Conservation (phyloP, 2,113 vertebrate genomes). For the Benitochromis conjunctus region DNA sequence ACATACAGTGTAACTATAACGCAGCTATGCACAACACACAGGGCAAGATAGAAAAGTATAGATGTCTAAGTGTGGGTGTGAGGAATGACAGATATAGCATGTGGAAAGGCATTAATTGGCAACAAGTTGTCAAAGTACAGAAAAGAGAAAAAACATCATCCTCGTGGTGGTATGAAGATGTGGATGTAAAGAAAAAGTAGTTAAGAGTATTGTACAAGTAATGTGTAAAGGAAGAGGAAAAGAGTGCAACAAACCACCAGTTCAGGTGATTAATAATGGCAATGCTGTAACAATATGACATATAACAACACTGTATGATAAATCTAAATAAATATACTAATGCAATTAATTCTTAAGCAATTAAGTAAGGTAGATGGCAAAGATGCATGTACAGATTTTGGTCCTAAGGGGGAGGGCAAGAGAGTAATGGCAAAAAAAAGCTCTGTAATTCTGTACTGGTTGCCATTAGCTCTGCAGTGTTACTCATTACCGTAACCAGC, state of each 20-base stretch:
- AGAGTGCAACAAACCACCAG: not conserved
- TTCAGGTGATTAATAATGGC: not conserved
- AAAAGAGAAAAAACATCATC: rapidly evolving
- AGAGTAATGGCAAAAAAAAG: not conserved
- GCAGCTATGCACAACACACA: rapidly evolving
- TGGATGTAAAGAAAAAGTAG: not conserved
- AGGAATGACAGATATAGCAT: not conserved
- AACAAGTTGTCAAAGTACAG: not conserved
- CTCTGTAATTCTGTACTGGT: not conserved
- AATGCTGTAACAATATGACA: not conserved
- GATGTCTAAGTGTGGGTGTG: not conserved
- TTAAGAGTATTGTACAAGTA: not conserved
- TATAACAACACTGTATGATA: not conserved
- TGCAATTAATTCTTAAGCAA: not conserved
- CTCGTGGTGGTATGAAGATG: not conserved
- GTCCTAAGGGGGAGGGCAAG: not conserved
- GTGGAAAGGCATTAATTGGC: not conserved
- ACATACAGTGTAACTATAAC: rapidly evolving
- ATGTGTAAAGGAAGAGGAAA: not conserved
- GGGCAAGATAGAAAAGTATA: not conserved
- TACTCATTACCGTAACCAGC: not conserved
- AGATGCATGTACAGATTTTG: not conserved
- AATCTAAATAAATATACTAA: not conserved
- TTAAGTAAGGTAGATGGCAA: not conserved
- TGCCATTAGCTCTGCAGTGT: not conserved